Evolutionary conservation across 2,888 invertebrate genomes (phyloP).

Genomic region (Nomada ruficornis): DNA sequence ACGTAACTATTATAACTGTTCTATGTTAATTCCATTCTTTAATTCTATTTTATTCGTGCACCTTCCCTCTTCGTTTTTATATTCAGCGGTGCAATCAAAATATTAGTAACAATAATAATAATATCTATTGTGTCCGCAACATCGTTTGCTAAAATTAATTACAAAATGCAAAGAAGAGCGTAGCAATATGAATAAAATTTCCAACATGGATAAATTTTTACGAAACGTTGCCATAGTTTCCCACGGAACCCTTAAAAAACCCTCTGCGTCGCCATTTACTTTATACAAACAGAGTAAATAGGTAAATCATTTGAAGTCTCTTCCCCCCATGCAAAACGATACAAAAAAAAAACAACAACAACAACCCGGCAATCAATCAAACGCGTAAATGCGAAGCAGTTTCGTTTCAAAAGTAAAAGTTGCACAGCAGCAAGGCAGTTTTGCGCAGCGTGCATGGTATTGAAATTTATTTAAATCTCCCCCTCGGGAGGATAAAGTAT

Average conservation of each 20-base stretch:
- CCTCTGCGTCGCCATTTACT: neutral
- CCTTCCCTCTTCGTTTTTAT: too few relatives aligned
- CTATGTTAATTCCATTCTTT: too few relatives aligned
- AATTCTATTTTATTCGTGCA: too few relatives aligned
- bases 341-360: neutral
- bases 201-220: too few relatives aligned
- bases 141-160: too few relatives aligned
- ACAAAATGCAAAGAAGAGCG: too few relatives aligned
- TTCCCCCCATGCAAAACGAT: neutral
- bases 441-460: neutral
- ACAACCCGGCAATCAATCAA: conserved; percentile 11
- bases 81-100: too few relatives aligned
- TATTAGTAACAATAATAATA: too few relatives aligned
- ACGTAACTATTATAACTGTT: too few relatives aligned
- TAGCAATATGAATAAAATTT: too few relatives aligned
- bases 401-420: conserved; percentile 22
- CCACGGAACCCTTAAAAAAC: neutral
- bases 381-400: conserved; percentile 9
- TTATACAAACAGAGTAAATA: neutral
- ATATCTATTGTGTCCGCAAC: too few relatives aligned
- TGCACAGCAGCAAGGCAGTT: conserved; percentile 1
- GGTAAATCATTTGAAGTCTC: neutral
- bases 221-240: too few relatives aligned
- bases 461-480: conserved; percentile 29
- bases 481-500: conserved; percentile 6